Base-by-base conservation (phyloP, 64 coral and sea anemone genomes). In the Stylophora pistillata region DNA sequence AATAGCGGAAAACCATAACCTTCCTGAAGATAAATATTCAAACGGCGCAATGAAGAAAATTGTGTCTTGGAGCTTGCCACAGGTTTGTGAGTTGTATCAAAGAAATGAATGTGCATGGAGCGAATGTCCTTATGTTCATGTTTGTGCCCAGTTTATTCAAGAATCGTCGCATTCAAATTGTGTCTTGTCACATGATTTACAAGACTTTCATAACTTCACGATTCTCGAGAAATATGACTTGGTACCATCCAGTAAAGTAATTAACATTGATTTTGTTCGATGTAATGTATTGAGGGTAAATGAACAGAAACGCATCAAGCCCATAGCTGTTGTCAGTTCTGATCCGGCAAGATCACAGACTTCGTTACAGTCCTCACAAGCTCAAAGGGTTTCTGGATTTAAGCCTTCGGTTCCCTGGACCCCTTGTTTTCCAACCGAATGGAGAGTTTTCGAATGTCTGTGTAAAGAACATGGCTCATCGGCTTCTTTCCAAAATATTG, bases 371-470 rank as follows among this genome's bases (percentile, higher is more conserved):
- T 34, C 32, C 15, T 34, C 32, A 18, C 72, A 17, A 47, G 30
- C 15, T 41, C 28, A 20, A 74, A 74, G 66, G 0, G 9, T n/a
- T n/a, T n/a, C n/a, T n/a, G n/a, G n/a, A n/a, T n/a, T 1, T 34
- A 73, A 16, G 0, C 10, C 30, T 41, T 30, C 71, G 12, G 71
- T 30, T 74, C 1, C 33, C 29, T 13, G 27, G 47, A 21, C 9
- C 27, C 52, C 52, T 79, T 64, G 57, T 34, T 84, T 52, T 16
- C 83, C 89, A 20, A 56, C 71, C 1, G 86, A 89, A 56, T 85
- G 76, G 47, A 74, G 68, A 28, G 81, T 96, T 6, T 96, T 96
- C 54, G 25, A 93, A 0, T 87, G 27, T 41, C 56, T 93, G 18
- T 71, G 92, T 2, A 83, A 4, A 30, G 81, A 79, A 20, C 85